Percentiles rank a stretch among this genome's conserved stretches.
Conservation (phyloP, 1,140 invertebrate species). For the Coenobita brevimanus region DNA sequence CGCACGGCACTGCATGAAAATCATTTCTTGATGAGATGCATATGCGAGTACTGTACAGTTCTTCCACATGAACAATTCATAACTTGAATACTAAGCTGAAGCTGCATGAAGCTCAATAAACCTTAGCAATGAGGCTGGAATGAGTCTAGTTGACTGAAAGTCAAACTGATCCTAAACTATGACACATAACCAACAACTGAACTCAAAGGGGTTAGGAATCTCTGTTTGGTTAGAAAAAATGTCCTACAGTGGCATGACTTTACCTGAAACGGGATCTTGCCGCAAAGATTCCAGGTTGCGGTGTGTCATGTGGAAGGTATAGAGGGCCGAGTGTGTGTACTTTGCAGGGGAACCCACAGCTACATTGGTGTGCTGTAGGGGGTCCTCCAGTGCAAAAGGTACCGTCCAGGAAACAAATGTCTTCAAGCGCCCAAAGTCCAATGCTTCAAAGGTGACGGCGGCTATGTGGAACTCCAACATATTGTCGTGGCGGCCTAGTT, state of each 20-base stretch:
- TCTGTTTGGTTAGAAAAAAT: too few species aligned
- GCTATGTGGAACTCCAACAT: constrained; percentile 57
- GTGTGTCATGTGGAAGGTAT: constrained; percentile 55
- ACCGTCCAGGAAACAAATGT: constrained; percentile 60
- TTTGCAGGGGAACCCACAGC: constrained; percentile 30
- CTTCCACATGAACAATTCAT: too few species aligned
- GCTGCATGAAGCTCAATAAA: too few species aligned
- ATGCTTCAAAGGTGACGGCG: constrained; percentile 23
- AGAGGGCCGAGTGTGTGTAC: constrained; percentile 50
- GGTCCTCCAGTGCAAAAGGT: constrained; percentile 58
- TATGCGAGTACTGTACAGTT: too few species aligned
- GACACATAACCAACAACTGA: too few species aligned
- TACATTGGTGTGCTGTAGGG: constrained; percentile 58
- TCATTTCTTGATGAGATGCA: too few species aligned
- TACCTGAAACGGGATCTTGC: constrained; percentile 56
- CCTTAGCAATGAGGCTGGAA: too few species aligned
- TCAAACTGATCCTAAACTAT: too few species aligned
- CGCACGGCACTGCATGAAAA: too few species aligned
- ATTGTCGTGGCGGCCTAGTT: constrained; percentile 54
- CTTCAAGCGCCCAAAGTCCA: constrained; percentile 32
- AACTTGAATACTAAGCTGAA: too few species aligned
- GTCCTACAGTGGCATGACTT: not conserved
- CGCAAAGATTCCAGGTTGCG: constrained; percentile 46
- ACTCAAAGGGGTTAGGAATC: too few species aligned
- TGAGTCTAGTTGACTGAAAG: too few species aligned